phyloP scores from a whole-genome alignment of 2,797 vertebrate genomes.

The Loriculus beryllinus region DNA sequence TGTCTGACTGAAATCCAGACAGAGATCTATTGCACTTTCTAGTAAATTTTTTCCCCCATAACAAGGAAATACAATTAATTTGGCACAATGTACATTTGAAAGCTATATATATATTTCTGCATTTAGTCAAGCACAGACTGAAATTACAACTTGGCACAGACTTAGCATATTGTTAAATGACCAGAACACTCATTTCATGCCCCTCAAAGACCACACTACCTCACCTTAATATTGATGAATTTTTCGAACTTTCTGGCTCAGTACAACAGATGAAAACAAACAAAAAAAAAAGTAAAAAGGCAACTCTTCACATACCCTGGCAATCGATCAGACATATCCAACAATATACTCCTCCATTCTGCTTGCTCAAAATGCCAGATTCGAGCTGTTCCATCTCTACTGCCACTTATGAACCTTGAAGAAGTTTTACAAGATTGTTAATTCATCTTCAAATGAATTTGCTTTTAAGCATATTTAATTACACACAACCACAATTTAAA shows the following conservation, averaged over 20 bases:
- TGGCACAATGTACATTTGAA: not conserved
- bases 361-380: conserved; percentile 92
- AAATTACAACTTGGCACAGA: not conserved
- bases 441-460: not conserved
- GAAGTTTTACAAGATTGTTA: not conserved
- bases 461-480: not conserved
- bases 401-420: conserved; percentile 94
- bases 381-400: conserved; percentile 93
- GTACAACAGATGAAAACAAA: not conserved
- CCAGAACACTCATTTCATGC: not conserved
- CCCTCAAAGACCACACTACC: not conserved
- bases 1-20: not conserved
- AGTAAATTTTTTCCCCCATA: not conserved
- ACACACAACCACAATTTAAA: not conserved
- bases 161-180: not conserved
- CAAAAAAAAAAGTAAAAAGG: not conserved
- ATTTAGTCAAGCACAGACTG: not conserved
- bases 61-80: not conserved
- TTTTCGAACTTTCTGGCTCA: not conserved
- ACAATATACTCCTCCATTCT: conserved; percentile 89
- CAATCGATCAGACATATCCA: conserved; percentile 91
- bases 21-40: not conserved
- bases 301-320: conserved; percentile 78
- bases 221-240: not conserved
- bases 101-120: not conserved